Evolutionary conservation across 2,113 vertebrate genomes (phyloP).

Genomic region (Xenopus laevis): DNA sequence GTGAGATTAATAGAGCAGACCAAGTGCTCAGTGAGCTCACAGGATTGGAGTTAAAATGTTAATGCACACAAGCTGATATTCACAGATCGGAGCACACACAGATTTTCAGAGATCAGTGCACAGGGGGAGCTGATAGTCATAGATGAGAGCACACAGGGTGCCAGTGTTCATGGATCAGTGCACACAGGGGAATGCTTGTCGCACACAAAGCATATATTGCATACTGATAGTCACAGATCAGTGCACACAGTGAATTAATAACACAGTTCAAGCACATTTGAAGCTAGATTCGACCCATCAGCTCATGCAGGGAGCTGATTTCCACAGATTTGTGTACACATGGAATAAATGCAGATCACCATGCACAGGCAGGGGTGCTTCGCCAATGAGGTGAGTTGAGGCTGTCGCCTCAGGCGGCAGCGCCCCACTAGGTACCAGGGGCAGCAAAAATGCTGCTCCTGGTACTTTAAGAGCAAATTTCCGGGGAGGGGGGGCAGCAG

Average conservation of each 20-base stretch:
- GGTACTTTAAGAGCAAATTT: too few relatives aligned
- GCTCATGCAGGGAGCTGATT: background rate
- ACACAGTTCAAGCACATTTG: too few relatives aligned
- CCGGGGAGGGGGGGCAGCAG: too few relatives aligned
- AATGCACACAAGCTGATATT: constrained; percentile 21
- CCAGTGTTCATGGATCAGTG: constrained; percentile 14
- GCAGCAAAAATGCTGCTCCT: too few relatives aligned
- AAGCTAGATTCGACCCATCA: too few relatives aligned
- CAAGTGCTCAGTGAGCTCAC: constrained; percentile 2
- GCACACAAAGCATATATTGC: background rate
- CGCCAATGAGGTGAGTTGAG: too few relatives aligned
- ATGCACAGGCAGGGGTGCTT: background rate
- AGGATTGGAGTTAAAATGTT: constrained; percentile 21
- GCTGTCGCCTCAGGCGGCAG: too few relatives aligned
- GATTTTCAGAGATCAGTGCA: background rate
- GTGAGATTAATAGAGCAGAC: constrained; percentile 24
- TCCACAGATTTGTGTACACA: background rate
- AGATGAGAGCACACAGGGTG: constrained; percentile 10
- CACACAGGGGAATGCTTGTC: background rate
- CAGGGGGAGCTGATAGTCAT: background rate
- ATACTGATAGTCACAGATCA: constrained; percentile 22
- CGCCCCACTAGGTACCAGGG: too few relatives aligned
- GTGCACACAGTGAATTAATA: constrained; percentile 1
- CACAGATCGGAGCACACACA: background rate
- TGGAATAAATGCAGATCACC: constrained; percentile 3